Base-by-base conservation (phyloP, 2,888 invertebrate genomes). In the Nemapogon koenigi region DNA sequence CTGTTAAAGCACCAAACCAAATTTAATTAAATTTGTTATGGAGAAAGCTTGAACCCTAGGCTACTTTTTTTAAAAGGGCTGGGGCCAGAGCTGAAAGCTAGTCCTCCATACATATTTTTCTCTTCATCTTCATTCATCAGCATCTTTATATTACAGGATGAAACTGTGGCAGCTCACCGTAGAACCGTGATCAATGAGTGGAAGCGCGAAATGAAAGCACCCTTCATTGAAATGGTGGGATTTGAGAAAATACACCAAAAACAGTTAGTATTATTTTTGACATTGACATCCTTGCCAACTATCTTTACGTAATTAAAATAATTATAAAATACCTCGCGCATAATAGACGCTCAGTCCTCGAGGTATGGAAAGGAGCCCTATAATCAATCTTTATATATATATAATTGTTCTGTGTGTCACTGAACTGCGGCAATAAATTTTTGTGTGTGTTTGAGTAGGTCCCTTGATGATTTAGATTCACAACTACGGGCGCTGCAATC, bases 151-250 rank as follows among this genome's bases (percentile, higher is more conserved):
- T 62, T 65, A 1, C 48, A 80, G 80, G 80, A 80, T 58, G 80
- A 79, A 45, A 85, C 59, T 57, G 85, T 68, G 55, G 84, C 66
- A 48, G 87, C 58, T 66, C 86, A 56, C 76, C 84, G 54, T 64
- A 82, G 60, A 56, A 87, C 52, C 52, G 80, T 60, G 39, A 83
- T 71, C 58, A 83, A 69, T 48, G 83, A 69, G 52, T 91, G 59
- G 51, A 88, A 90, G 52, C 83, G 88, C 43, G 85, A 85, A 46
- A 85, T 91, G 54, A 90, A 90, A 35, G 91, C 91, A 0, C 88
- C 90, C 0, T 86, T 91, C 46, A 85, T 96, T 37, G 90, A 94
- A 67, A 86, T 95, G 79, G 92, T 96, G 38, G 96, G 96, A 10
- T 91, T 95, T 70, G 90, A 94, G 44, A 91, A 92, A 70, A 85